phyloP scores from a whole-genome alignment of 2,888 invertebrate genomes.

The Omphaloscelis lunosa region DNA sequence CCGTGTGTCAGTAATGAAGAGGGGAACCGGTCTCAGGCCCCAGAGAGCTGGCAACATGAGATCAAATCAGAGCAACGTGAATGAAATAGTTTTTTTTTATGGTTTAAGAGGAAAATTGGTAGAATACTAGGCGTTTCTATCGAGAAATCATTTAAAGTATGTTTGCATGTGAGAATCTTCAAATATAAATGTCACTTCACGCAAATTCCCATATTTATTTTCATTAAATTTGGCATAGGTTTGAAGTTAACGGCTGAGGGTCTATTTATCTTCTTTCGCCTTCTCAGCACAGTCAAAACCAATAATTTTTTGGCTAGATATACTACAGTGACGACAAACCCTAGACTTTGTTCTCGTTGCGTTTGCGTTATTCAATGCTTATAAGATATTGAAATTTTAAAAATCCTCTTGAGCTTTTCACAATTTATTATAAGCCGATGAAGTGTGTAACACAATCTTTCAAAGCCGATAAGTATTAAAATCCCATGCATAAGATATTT shows the following conservation, averaged over 20 bases:
- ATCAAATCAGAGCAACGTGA: slow-evolving; percentile 64
- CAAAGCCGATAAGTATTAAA: slow-evolving; percentile 17
- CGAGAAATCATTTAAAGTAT: neutral
- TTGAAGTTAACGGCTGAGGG: neutral
- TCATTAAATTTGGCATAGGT: neutral
- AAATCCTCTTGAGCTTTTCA: neutral
- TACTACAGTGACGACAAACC: neutral
- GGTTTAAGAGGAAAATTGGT: slow-evolving; percentile 32
- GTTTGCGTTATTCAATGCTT: neutral
- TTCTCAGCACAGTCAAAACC: neutral
- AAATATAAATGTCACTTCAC: too few relatives aligned
- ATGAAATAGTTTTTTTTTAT: slow-evolving; percentile 55
- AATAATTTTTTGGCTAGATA: neutral
- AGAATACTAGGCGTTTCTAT: neutral
- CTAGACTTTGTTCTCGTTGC: neutral
- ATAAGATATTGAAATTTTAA: neutral
- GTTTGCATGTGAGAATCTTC: too few relatives aligned
- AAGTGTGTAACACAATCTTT: slow-evolving; percentile 16
- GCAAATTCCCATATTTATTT: too few relatives aligned
- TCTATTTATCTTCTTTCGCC: neutral
- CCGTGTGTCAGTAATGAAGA: slow-evolving; percentile 78
- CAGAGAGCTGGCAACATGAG: slow-evolving; percentile 63
- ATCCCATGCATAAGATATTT: slow-evolving; percentile 21
- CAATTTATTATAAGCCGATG: slow-evolving; percentile 24
- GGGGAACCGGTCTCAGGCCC: slow-evolving; percentile 80